Evolutionary conservation across 2,888 invertebrate genomes (phyloP).

Genomic region (Volucella inflata): DNA sequence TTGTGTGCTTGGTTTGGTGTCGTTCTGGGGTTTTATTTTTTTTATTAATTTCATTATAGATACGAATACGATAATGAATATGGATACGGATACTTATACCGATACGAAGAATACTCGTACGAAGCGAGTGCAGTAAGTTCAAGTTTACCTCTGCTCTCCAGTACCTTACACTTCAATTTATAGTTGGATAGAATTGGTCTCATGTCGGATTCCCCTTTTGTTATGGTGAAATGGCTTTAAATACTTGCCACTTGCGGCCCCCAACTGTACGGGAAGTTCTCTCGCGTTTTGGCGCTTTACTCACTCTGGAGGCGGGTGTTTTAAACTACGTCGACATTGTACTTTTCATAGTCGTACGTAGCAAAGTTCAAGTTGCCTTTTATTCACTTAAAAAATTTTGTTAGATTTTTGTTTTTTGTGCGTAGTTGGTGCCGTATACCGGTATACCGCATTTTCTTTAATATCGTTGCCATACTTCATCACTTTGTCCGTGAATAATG

Average conservation of each 20-base stretch:
- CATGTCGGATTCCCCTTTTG: conserved; percentile 26
- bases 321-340: too few species aligned
- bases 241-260: not conserved
- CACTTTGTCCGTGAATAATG: too few species aligned
- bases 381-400: too few species aligned
- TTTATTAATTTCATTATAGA: conserved; percentile 19
- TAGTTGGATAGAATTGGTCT: too few species aligned
- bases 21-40: conserved; percentile 8
- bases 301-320: not conserved
- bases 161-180: not conserved
- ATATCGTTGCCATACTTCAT: too few species aligned
- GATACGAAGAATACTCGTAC: too few species aligned
- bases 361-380: not conserved
- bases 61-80: not conserved
- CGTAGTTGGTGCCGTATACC: too few species aligned
- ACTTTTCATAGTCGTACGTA: not conserved
- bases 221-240: conserved; percentile 20
- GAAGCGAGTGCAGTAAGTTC: conserved; percentile 4
- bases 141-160: conserved; percentile 4
- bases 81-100: too few species aligned
- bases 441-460: too few species aligned
- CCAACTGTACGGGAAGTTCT: not conserved
- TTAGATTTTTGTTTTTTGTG: too few species aligned
- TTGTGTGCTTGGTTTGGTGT: conserved; percentile 7
- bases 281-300: not conserved